Percentiles rank a stretch among this genome's conserved stretches.
Evolutionary conservation across 2,113 vertebrate genomes (phyloP).

Genomic region (Choloepus hoffmanni): DNA sequence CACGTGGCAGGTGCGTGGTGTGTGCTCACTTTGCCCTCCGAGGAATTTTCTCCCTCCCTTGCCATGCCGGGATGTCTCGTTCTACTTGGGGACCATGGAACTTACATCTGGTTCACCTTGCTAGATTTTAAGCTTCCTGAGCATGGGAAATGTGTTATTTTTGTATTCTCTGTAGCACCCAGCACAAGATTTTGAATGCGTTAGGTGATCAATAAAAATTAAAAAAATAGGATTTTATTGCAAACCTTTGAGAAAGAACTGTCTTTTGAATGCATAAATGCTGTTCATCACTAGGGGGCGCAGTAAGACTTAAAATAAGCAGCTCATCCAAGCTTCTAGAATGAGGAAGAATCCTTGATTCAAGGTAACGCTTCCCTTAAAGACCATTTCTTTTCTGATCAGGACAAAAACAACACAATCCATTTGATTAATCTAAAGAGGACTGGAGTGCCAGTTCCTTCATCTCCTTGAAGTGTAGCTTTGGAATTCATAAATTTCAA

Average conservation of each 20-base stretch:
- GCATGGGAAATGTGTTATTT: neutral
- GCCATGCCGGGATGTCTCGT: fast-evolving
- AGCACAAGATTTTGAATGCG: constrained; percentile 3
- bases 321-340: constrained; percentile 57
- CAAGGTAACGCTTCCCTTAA: constrained; percentile 66
- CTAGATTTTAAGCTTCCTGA: neutral
- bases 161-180: constrained; percentile 5
- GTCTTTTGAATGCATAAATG: neutral
- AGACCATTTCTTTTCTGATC: constrained; percentile 65
- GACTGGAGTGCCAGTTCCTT: constrained; percentile 20
- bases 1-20: neutral
- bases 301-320: constrained; percentile 14
- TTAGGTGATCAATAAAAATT: constrained; percentile 48
- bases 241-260: neutral
- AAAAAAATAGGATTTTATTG: neutral
- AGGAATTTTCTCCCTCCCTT: neutral
- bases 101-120: neutral
- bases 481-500: constrained; percentile 63
- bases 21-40: neutral
- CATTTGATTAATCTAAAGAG: constrained; percentile 63
- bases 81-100: neutral
- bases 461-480: constrained; percentile 9
- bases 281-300: constrained; percentile 62
- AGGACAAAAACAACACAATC: constrained; percentile 66
- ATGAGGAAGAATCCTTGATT: constrained; percentile 63